A percentile compares a stretch with the other conserved stretches of the same genome.
Evolutionary conservation across 2,113 vertebrate genomes (phyloP).

Genomic region (Synchiropus splendidus): DNA sequence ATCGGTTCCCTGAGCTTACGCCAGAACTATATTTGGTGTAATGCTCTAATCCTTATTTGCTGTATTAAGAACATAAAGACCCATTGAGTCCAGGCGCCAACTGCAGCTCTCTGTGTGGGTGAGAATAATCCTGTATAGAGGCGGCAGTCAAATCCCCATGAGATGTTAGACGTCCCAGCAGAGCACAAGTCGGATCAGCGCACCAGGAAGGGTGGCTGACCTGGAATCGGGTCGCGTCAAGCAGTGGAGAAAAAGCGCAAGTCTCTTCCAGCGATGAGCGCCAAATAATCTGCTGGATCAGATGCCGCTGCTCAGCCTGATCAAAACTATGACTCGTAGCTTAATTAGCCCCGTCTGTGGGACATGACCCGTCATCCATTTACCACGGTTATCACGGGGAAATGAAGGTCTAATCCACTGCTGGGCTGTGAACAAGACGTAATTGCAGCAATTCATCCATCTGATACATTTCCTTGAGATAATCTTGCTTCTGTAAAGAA

Average conservation of each 20-base stretch:
- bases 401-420: constrained; percentile 41
- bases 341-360: constrained; percentile 43
- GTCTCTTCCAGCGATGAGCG: constrained; percentile 22
- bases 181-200: constrained; percentile 25
- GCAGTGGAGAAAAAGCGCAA: constrained; percentile 20
- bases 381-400: constrained; percentile 38
- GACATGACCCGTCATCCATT: constrained; percentile 39
- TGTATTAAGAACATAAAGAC: constrained; percentile 51
- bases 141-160: constrained; percentile 43
- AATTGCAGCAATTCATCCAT: constrained; percentile 47
- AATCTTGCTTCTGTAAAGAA: constrained; percentile 22
- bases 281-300: constrained; percentile 39
- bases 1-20: constrained; percentile 40
- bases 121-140: constrained; percentile 47
- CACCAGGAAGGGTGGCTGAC: constrained; percentile 32
- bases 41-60: constrained; percentile 51
- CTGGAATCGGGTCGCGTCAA: constrained; percentile 35
- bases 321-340: constrained; percentile 21
- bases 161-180: constrained; percentile 40
- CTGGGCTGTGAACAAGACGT: constrained; percentile 26
- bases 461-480: constrained; percentile 38
- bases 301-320: constrained; percentile 26
- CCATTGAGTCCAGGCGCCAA: constrained; percentile 38
- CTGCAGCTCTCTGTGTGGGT: constrained; percentile 35
- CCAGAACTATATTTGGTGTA: constrained; percentile 52